These are phyloP conservation scores for Dilophus febrilis DNA, from an alignment of 2,888 invertebrate species.

Conservation along the genomic window DNA sequence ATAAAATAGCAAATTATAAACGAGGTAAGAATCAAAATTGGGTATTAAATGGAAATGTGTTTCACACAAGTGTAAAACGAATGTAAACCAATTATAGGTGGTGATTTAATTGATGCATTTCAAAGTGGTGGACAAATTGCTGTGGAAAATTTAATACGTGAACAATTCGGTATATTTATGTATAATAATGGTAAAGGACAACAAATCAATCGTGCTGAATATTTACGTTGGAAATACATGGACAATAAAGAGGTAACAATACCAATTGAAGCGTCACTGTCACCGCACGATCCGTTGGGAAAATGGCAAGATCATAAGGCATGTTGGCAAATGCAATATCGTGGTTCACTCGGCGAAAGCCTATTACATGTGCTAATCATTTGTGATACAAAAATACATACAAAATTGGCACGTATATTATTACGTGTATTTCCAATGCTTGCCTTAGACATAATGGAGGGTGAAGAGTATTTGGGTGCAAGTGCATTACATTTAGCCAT, in stretches of 20 bases:
- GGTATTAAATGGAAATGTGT: background rate
- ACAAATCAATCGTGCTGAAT: conserved; percentile 72
- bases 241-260: conserved; percentile 69
- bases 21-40: conserved; percentile 38
- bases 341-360: conserved; percentile 90
- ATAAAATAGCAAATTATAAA: conserved; percentile 78
- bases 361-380: conserved; percentile 88
- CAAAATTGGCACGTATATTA: conserved; percentile 64
- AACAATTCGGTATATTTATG: conserved; percentile 77
- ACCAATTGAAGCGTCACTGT: conserved; percentile 71
- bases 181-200: conserved; percentile 73
- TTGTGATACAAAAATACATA: conserved; percentile 67
- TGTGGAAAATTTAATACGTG: conserved; percentile 68
- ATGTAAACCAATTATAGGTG: conserved; percentile 35
- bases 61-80: background rate
- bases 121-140: conserved; percentile 66
- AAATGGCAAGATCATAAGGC: conserved; percentile 84
- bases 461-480: conserved; percentile 91
- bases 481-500: conserved; percentile 91
- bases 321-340: conserved; percentile 94
- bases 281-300: conserved; percentile 70
- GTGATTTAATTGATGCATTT: conserved; percentile 76
- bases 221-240: conserved; percentile 76
- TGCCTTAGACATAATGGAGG: conserved; percentile 87
- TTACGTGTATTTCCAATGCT: conserved; percentile 82